Evolutionary conservation across 2,888 invertebrate genomes (phyloP).

Genomic region (Bellardia bayeri): DNA sequence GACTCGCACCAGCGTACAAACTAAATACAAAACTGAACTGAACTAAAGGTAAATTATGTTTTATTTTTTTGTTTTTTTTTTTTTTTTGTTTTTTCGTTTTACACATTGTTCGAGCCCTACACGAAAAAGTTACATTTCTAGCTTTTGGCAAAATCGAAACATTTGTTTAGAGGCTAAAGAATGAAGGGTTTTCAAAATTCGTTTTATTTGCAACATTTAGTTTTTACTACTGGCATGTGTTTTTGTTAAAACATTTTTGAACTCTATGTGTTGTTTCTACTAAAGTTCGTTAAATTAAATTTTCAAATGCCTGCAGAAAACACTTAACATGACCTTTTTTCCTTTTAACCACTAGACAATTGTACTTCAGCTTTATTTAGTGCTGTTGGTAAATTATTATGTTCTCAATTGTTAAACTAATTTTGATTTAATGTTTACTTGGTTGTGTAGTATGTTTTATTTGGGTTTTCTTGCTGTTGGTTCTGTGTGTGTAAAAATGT

Average conservation of each 20-base stretch:
- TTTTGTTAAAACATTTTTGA: background rate
- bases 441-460: background rate
- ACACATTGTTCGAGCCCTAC: background rate
- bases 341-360: conserved; percentile 36
- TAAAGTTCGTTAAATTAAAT: conserved; percentile 49
- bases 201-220: background rate
- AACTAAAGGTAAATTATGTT: conserved; percentile 9
- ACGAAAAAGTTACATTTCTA: background rate
- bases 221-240: background rate
- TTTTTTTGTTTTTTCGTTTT: background rate
- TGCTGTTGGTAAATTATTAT: conserved; percentile 41
- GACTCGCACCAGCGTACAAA: background rate
- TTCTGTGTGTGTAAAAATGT: too few species aligned
- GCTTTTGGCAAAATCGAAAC: too few species aligned
- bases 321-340: conserved; percentile 26
- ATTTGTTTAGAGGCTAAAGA: background rate
- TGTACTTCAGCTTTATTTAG: conserved; percentile 14
- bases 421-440: conserved; percentile 63
- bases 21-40: background rate
- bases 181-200: background rate
- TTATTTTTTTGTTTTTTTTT: background rate
- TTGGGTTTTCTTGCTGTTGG: background rate
- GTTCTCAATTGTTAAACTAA: conserved; percentile 53
- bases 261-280: conserved; percentile 11
- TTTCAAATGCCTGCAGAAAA: conserved; percentile 15